These are phyloP conservation scores for Stomatorhinus walkeri DNA, from an alignment of 2,797 vertebrate genomes.

Conservation along the genomic window DNA sequence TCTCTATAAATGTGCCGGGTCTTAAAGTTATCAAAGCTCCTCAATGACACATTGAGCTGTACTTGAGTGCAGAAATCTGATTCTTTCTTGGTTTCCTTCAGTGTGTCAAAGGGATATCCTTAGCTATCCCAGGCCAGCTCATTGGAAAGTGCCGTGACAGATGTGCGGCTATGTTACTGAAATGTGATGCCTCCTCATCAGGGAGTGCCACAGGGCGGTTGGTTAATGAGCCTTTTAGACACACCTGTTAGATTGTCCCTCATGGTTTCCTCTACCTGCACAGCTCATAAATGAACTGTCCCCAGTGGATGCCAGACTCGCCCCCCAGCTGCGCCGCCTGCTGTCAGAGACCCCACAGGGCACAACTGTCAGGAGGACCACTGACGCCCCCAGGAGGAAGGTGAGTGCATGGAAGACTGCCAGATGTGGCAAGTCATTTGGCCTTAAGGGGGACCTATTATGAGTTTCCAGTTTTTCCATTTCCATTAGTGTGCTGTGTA, in stretches of 20 bases:
- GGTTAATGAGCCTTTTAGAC: background rate
- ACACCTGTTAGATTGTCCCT: background rate
- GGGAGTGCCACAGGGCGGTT: background rate
- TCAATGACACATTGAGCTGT: background rate
- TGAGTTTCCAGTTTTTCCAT: background rate
- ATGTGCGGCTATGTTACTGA: background rate
- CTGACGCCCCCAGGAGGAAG: constrained; percentile 39
- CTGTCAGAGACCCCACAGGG: constrained; percentile 50
- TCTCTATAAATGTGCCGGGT: background rate
- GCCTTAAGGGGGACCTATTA: background rate
- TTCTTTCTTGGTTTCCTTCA: background rate
- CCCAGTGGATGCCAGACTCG: constrained; percentile 66
- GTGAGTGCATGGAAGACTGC: constrained; percentile 34
- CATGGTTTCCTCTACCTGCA: background rate
- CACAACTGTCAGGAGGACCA: constrained; percentile 43
- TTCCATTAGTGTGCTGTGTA: background rate
- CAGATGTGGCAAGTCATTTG: background rate
- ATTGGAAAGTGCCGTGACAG: background rate
- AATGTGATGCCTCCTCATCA: background rate
- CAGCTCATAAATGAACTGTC: constrained; percentile 80
- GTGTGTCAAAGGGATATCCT: background rate
- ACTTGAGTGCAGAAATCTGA: background rate
- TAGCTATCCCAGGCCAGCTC: background rate
- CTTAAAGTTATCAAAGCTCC: background rate
- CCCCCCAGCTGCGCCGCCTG: constrained; percentile 65